phyloP scores from a whole-genome alignment of 2,113 vertebrate genomes.

The Takifugu flavidus region DNA sequence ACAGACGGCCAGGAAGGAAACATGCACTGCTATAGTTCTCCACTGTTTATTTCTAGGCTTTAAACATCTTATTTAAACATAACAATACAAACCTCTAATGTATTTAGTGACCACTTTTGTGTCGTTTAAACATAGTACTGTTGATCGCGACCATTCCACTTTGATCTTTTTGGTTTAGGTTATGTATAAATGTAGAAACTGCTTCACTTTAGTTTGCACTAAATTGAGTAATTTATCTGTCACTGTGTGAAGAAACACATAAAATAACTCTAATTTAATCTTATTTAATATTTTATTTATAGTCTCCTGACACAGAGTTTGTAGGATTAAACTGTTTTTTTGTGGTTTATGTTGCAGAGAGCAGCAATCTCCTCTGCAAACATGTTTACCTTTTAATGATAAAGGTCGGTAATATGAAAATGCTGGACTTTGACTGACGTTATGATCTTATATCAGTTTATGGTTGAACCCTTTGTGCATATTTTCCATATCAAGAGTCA shows the following conservation, averaged over 20 bases:
- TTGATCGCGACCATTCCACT: too few species aligned
- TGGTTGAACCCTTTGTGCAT: too few species aligned
- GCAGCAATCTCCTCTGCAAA: constrained; percentile 7
- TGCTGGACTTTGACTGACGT: too few species aligned
- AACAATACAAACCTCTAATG: constrained; percentile 12
- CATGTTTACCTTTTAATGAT: background rate
- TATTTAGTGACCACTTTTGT: constrained; percentile 9
- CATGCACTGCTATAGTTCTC: constrained; percentile 38
- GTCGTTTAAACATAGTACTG: background rate
- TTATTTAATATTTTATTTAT: background rate
- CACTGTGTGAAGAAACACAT: too few species aligned
- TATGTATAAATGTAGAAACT: background rate
- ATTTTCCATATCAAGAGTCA: too few species aligned
- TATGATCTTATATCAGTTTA: too few species aligned
- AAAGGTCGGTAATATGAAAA: too few species aligned
- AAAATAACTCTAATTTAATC: background rate
- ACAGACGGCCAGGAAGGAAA: constrained; percentile 16
- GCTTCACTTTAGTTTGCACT: constrained; percentile 14
- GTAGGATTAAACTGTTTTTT: background rate
- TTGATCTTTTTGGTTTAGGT: background rate
- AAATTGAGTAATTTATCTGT: background rate
- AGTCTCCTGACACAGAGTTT: background rate
- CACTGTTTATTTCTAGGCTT: constrained; percentile 30
- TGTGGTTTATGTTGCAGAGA: background rate
- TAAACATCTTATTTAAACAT: constrained; percentile 14